phyloP scores from a whole-genome alignment of 1,140 invertebrate species.

The Olivierus martensii region DNA sequence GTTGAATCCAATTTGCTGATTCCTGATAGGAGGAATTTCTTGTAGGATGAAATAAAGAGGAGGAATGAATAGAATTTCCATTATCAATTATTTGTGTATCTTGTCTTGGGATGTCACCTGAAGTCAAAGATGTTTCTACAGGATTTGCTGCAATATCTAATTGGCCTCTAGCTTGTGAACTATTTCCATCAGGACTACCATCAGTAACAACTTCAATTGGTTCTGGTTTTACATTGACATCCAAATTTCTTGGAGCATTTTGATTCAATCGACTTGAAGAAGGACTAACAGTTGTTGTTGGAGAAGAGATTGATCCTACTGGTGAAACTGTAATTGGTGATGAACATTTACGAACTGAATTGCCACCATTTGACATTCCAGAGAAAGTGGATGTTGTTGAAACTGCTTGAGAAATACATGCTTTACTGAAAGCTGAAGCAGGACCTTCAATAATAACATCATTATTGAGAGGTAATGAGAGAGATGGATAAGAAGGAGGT shows the following conservation, averaged over 20 bases:
- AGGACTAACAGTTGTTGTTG: slow-evolving; percentile 5
- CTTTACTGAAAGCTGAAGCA: slow-evolving; percentile 1
- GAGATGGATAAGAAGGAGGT: slow-evolving; percentile 1
- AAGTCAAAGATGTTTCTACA: slow-evolving; percentile 8
- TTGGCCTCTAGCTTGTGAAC: slow-evolving; percentile 10
- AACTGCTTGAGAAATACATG: background rate
- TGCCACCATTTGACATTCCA: background rate
- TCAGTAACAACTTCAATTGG: slow-evolving; percentile 9
- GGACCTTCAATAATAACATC: slow-evolving; percentile 1
- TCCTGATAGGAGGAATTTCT: slow-evolving; percentile 1
- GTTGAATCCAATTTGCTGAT: slow-evolving; percentile 3
- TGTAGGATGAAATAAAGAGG: slow-evolving; percentile 3
- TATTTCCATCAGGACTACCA: slow-evolving; percentile 10
- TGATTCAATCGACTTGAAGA: background rate
- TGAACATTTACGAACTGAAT: background rate
- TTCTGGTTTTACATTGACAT: slow-evolving; percentile 8
- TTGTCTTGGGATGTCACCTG: background rate
- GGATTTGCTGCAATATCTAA: slow-evolving; percentile 7
- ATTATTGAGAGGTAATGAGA: background rate
- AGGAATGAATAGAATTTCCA: slow-evolving; percentile 1
- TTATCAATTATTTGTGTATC: slow-evolving; percentile 1
- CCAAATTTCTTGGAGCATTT: background rate
- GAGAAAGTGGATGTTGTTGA: background rate
- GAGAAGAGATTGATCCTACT: slow-evolving; percentile 5
- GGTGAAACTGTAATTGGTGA: background rate